Base-by-base conservation (phyloP, 2,113 vertebrate species). In the Hiodon alosoides region DNA sequence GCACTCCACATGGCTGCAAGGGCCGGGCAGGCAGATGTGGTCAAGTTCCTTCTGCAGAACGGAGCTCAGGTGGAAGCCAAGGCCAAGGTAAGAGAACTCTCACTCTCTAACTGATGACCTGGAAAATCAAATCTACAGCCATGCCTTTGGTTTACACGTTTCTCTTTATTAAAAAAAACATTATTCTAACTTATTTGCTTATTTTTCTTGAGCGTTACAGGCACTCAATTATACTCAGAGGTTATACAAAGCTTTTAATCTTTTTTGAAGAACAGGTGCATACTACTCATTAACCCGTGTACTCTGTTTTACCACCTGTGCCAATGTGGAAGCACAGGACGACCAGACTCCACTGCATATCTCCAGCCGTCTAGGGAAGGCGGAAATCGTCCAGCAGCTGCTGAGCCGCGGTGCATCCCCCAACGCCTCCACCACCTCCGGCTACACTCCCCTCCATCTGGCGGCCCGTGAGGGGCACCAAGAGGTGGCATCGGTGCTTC, bases 321-420 rank as follows among this genome's bases (percentile, higher is more conserved):
- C n/a, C 53, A 54, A 10, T 13, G n/a, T 9, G 4, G 2, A 46
- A 11, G 51, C 55, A 0, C 82, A 99, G 97, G 97, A 99, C 69
- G 95, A 98, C 85, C 97, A 99, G 88, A 99, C 96, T 0, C 95
- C 97, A 0, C 89, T 98, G 82, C 97, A 99, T 86, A 98, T 99
- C 80, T 92, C 96, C 7, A 96, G 96, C 67, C 93, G 97, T 3
- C 85, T 98, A 62, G 97, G 96, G 0, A 98, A 98, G 80, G 94
- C 92, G 0, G 97, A 99, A 75, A 98, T 99, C 13, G 94, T 98
- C 4, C 94, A 95, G 74, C 96, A 94, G 87, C 86, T 99, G 71
- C 82, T 99, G 31, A 90, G 93, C 52, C 94, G 94, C 71, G 95
- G 95, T 61, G 96, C 97, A 0, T 91, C 86, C 46, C 92, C 96